Base-by-base conservation (phyloP, 1,140 invertebrate genomes). In the Zaprionus davidi region DNA sequence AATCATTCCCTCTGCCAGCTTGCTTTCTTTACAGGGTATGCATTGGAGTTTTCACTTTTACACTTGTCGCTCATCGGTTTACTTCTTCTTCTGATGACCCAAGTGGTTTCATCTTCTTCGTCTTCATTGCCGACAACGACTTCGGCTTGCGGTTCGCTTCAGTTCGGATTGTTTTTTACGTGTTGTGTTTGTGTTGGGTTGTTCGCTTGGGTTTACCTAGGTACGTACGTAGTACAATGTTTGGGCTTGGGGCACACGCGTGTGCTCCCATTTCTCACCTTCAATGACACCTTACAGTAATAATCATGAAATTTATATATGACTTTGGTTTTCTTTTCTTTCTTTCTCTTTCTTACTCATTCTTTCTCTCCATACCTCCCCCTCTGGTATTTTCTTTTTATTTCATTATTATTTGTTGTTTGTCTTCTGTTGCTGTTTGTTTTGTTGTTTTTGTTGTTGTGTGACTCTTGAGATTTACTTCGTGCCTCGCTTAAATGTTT, bases 181-280 rank as follows among this genome's bases (percentile, higher is more conserved):
- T 28, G 24, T 49, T 26, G 20, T 36, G 62, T 24, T 60, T 73
- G 49, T 59, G 41, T 69, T 59, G 41, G 17, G 41, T 34, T 34
- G 31, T 34, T 34, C 31, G 12, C 49, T 59, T 55, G 11, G 41
- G 36, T 46, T 59, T 57, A 28, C 34, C n/a, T 20, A 55, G 5
- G 38, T 41, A 41, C 38, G 41, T 46, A 46, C 41, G 41, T 44
- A 44, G n/a, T 17, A 9, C 31, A 9, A 31, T 17, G 56, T 53
- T 44, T 60, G 38, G 38, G 36, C 22, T 73, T 66, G 77, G 58
- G 78, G 60, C 55, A 73, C 36, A 68, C 84, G 69, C 78, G 85
- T 88, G 81, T 90, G 85, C 81, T 90, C 81, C 80, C 85, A 87
- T 90, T 90, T 90, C 85, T 90, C 85, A 85, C 81, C 85, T 84